Conservation (phyloP, 2,888 invertebrate species). For the Gymnoscelis rufifasciata region DNA sequence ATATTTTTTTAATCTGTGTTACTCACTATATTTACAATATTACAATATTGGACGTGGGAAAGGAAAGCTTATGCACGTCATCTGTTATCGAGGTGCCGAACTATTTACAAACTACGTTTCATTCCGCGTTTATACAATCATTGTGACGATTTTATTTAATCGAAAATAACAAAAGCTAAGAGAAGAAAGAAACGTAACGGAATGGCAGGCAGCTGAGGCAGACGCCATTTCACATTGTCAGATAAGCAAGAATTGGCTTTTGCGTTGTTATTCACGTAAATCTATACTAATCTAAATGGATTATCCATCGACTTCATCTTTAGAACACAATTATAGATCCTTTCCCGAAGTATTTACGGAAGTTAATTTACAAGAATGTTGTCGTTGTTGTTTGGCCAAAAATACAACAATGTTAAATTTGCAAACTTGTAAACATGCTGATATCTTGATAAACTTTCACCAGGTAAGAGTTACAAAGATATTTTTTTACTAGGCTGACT, state of each 20-base stretch:
- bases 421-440: slow-evolving; percentile 44
- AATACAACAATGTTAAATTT: slow-evolving; percentile 36
- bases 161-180: too few relatives aligned
- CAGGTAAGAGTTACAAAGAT: too few relatives aligned
- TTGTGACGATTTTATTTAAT: too few relatives aligned
- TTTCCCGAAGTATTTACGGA: background rate
- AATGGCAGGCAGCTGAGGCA: background rate
- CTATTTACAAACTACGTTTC: background rate
- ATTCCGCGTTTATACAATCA: too few relatives aligned
- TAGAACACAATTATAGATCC: background rate
- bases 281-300: slow-evolving; percentile 5
- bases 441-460: slow-evolving; percentile 38
- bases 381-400: slow-evolving; percentile 46
- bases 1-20: too few relatives aligned
- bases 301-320: slow-evolving; percentile 8
- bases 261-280: background rate
- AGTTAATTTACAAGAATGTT: slow-evolving; percentile 23
- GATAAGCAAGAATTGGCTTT: slow-evolving; percentile 13
- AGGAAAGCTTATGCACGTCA: background rate
- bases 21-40: too few relatives aligned
- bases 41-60: too few relatives aligned
- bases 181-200: too few relatives aligned
- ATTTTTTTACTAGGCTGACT: too few relatives aligned
- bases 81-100: background rate
- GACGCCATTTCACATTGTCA: background rate